A percentile compares a stretch with the other conserved stretches of the same genome.
These are phyloP conservation scores for Elysia crispata DNA, from an alignment of 2,888 invertebrate species.

Conservation along the genomic window DNA sequence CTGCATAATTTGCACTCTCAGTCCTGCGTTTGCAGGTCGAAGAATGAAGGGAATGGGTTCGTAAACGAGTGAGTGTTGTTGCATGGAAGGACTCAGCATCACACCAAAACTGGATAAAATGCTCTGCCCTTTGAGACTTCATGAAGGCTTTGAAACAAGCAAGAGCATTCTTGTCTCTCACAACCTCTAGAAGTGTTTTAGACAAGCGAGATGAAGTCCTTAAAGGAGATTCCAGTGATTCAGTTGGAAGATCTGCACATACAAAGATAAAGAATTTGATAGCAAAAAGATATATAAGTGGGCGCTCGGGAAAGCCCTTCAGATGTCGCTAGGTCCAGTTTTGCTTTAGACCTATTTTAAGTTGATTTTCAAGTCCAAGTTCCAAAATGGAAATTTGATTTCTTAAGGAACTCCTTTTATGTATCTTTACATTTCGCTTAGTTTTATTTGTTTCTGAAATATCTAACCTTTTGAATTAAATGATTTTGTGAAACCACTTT, in stretches of 20 bases:
- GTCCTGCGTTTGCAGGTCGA: conserved; percentile 43
- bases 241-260: conserved; percentile 29
- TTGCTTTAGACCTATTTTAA: too few species aligned
- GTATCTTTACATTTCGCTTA: too few species aligned
- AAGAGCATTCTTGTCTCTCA: conserved; percentile 87
- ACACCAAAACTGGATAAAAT: conserved; percentile 79
- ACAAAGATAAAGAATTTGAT: background rate
- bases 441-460: too few species aligned
- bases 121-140: conserved; percentile 83
- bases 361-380: too few species aligned
- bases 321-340: too few species aligned
- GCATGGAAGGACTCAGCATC: conserved; percentile 79
- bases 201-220: conserved; percentile 80
- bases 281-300: too few species aligned
- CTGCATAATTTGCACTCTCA: conserved; percentile 2
- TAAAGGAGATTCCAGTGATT: conserved; percentile 51
- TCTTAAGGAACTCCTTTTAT: too few species aligned
- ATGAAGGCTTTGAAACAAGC: conserved; percentile 91
- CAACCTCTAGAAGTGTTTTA: conserved; percentile 86
- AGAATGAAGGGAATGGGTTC: conserved; percentile 63
- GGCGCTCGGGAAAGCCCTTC: too few species aligned
- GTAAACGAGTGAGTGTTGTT: conserved; percentile 66
- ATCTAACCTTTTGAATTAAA: too few species aligned
- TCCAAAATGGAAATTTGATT: too few species aligned
- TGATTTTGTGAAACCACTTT: too few species aligned